Evolutionary conservation across 64 coral and sea anemone species (phyloP).

Genomic region (Porites australiensis): DNA sequence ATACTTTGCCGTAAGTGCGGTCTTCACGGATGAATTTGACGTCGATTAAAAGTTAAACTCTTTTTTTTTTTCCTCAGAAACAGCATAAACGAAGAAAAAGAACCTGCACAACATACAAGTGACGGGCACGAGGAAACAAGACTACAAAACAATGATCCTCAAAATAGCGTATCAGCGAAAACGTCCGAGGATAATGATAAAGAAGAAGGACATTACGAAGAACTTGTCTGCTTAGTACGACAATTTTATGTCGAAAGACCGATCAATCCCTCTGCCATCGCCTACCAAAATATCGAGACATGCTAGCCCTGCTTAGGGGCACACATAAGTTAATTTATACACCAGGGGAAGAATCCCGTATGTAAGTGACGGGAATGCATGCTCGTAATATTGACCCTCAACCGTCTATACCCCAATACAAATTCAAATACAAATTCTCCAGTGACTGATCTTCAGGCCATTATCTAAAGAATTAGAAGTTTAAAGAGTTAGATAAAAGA

Average conservation of each 20-base stretch:
- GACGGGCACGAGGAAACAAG: neutral
- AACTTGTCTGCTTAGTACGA: conserved; percentile 91
- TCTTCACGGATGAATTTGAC: no score
- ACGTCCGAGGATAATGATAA: neutral
- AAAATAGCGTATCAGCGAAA: neutral
- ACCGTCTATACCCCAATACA: no score
- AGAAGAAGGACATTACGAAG: conserved; percentile 81
- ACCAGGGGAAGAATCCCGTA: no score
- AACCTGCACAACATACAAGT: neutral
- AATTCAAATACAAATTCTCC: no score
- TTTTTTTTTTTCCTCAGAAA: neutral
- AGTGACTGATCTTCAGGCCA: no score
- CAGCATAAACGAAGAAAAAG: neutral
- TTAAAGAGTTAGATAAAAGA: no score
- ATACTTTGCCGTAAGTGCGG: no score
- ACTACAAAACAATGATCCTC: neutral
- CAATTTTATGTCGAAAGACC: conserved; percentile 95
- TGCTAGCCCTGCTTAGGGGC: conserved; percentile 32
- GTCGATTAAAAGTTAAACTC: neutral
- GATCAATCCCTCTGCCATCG: conserved; percentile 83
- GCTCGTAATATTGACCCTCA: no score
- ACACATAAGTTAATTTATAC: no score
- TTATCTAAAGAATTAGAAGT: no score
- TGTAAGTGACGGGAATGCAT: no score
- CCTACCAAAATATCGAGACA: conserved; percentile 92